phyloP scores from a whole-genome alignment of 2,113 vertebrate species.

The Collichthys lucidus region DNA sequence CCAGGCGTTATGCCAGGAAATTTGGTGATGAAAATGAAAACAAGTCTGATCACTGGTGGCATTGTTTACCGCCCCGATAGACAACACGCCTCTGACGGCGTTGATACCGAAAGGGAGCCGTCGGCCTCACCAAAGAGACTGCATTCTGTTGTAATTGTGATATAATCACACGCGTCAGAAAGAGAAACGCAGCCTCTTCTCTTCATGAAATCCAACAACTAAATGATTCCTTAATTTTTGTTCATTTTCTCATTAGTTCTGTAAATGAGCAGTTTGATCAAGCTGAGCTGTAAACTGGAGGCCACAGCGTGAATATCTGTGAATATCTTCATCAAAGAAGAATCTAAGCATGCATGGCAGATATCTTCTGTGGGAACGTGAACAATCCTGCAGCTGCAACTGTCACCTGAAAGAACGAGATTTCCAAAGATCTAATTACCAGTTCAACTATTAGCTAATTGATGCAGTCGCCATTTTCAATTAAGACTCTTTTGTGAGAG shows the following conservation, averaged over 20 bases:
- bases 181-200: slow-evolving; percentile 27
- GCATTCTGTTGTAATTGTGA: slow-evolving; percentile 20
- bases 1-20: slow-evolving; percentile 67
- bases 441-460: slow-evolving; percentile 31
- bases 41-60: slow-evolving; percentile 43
- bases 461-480: not conserved
- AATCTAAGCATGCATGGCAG: not conserved
- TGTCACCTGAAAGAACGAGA: slow-evolving; percentile 16
- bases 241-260: slow-evolving; percentile 65
- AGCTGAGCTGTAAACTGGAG: slow-evolving; percentile 37
- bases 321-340: slow-evolving; percentile 50
- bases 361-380: not conserved
- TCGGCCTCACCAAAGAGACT: not conserved
- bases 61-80: slow-evolving; percentile 38
- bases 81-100: slow-evolving; percentile 6
- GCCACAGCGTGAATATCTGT: slow-evolving; percentile 25
- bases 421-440: slow-evolving; percentile 44
- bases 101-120: slow-evolving; percentile 15
- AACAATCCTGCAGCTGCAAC: slow-evolving; percentile 13
- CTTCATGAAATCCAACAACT: slow-evolving; percentile 45
- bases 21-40: slow-evolving; percentile 66
- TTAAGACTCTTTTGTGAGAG: slow-evolving; percentile 18
- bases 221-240: slow-evolving; percentile 50
- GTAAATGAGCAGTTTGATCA: slow-evolving; percentile 64
- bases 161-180: slow-evolving; percentile 23